Conservation (phyloP, 2,888 invertebrate species). For the Eulithis testata region DNA sequence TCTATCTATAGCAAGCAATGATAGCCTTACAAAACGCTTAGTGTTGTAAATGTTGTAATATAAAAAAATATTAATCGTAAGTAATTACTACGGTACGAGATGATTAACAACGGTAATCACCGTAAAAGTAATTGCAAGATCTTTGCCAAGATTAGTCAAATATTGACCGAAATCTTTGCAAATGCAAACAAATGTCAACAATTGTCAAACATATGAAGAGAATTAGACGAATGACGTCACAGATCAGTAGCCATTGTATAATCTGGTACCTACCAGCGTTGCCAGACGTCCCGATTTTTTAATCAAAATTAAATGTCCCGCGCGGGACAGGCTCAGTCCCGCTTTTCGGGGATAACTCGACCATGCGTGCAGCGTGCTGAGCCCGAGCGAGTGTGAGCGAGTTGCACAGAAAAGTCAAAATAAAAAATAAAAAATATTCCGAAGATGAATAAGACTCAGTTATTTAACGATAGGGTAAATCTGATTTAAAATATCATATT, state of each 20-base stretch:
- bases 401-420: too few species aligned
- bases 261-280: constrained; percentile 34
- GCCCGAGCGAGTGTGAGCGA: too few species aligned
- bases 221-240: constrained; percentile 37
- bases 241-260: constrained; percentile 48
- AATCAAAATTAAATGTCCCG: too few species aligned
- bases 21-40: neutral
- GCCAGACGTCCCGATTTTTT: too few species aligned
- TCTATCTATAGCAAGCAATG: neutral
- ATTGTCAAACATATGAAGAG: constrained; percentile 17
- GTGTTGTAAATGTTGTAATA: neutral
- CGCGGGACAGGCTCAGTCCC: too few species aligned
- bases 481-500: too few species aligned
- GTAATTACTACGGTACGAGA: neutral
- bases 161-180: constrained; percentile 18
- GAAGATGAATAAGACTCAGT: too few species aligned
- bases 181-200: constrained; percentile 20
- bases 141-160: constrained; percentile 18
- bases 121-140: constrained; percentile 13
- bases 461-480: too few species aligned
- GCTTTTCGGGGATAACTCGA: too few species aligned
- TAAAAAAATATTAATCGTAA: neutral
- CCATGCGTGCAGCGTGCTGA: too few species aligned
- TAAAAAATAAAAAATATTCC: too few species aligned
- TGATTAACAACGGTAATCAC: constrained; percentile 6